phyloP scores from a whole-genome alignment of 2,113 vertebrate species.

The Nothobranchius furzeri region DNA sequence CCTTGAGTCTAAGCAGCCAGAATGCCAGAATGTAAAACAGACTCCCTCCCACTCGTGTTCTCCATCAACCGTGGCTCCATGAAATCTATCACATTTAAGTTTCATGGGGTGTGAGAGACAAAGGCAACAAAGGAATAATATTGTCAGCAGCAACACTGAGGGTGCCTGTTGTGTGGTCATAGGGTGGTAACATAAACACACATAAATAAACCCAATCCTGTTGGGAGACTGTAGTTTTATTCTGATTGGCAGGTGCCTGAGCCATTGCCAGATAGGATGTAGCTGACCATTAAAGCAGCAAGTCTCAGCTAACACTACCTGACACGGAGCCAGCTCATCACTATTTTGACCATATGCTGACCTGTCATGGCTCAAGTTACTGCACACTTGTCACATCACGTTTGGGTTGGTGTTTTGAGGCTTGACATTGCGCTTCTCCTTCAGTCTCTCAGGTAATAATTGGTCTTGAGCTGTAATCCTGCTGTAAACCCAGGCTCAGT shows the following conservation, averaged over 20 bases:
- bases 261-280: conserved; percentile 47
- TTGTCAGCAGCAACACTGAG: conserved; percentile 51
- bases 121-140: conserved; percentile 51
- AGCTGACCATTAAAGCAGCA: conserved; percentile 27
- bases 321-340: conserved; percentile 50
- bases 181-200: conserved; percentile 13
- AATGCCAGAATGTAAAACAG: conserved; percentile 66
- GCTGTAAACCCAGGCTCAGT: conserved; percentile 63
- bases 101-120: conserved; percentile 61
- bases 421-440: conserved; percentile 65
- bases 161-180: conserved; percentile 46
- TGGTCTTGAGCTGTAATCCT: conserved; percentile 67
- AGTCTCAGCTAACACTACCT: conserved; percentile 24
- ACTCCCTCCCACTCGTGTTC: conserved; percentile 48
- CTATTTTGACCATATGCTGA: conserved; percentile 51
- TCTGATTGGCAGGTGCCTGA: conserved; percentile 56
- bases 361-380: conserved; percentile 49
- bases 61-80: conserved; percentile 28
- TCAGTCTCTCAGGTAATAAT: conserved; percentile 67
- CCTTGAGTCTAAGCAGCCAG: conserved; percentile 67
- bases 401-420: conserved; percentile 39
- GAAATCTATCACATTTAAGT: conserved; percentile 66
- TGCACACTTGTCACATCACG: conserved; percentile 56
- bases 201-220: conserved; percentile 21
- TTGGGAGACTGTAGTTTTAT: conserved; percentile 11